Evolutionary conservation across 2,888 invertebrate genomes (phyloP), one percentile per base, ranked within the genome.

Genomic region (Eupsilia transversa): DNA sequence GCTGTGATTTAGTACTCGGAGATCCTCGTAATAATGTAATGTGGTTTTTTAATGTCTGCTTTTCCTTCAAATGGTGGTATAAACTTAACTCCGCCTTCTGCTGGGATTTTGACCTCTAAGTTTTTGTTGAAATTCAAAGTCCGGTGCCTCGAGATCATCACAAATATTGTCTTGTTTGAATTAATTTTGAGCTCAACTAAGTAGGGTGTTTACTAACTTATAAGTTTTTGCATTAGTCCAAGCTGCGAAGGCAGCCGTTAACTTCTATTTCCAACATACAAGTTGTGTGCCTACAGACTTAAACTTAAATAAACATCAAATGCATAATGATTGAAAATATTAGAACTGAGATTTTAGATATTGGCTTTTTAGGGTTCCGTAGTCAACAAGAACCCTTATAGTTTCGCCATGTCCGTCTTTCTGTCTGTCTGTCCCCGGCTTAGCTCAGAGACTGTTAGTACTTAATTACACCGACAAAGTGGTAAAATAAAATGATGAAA

Each of bases 141-240:
- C 66, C 57, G 63, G 49, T 38, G 68, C 35, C 52, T 77, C 56
- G 60, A 82, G 67, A 72, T 64, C 52, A 68, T 46, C 4, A 43
- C 67, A 78, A 82, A 80, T 80, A 78, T 77, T 69, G 30, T 49
- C 64, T 60, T 68, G 63, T 57, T 64, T 82, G 60, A 60, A 82
- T 82, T 43, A 41, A 67, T 65, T 56, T 76, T 64, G 63, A 66
- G 49, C 30, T 1, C 57, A 72, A 72, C 54, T 60, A 63, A 82
- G 52, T 77, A 59, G 52, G 66, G 27, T 70, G 52, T 71, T 67
- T 70, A 33, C 33, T 68, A 54, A 65, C 10, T 38, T 27, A 30
- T 46, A 59, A 20, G 33, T 59, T 59, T 68, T 65, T 56, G 30
- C 27, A 59, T 46, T 54, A 33, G 12, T 43, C 38, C 6, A 46